These are phyloP conservation scores for Sylvicapra grimmia DNA, from an alignment of 2,113 vertebrate species.

Conservation along the genomic window DNA sequence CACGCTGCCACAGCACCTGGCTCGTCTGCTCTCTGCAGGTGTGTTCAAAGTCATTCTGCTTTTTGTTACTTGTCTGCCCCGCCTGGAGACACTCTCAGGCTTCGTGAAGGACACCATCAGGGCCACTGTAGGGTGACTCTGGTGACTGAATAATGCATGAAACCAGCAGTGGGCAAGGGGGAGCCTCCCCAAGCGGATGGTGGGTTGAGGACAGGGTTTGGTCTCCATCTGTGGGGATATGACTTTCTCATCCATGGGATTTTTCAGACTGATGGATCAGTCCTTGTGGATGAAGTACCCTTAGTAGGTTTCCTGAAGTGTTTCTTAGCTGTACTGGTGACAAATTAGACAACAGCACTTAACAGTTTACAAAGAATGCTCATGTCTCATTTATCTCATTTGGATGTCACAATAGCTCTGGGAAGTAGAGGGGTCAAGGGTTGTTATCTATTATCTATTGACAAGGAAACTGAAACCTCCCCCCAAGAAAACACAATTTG, in stretches of 20 bases:
- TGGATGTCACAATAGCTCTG: background rate
- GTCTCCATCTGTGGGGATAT: slow-evolving; percentile 44
- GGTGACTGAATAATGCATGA: slow-evolving; percentile 72
- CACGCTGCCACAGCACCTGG: slow-evolving; percentile 60
- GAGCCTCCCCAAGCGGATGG: slow-evolving; percentile 24
- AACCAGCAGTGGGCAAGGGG: slow-evolving; percentile 45
- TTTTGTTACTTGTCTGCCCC: slow-evolving; percentile 31
- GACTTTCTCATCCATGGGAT: background rate
- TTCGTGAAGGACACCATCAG: slow-evolving; percentile 64
- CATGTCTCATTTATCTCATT: background rate
- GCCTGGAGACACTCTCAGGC: slow-evolving; percentile 43
- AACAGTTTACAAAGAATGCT: background rate
- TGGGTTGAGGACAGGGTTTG: slow-evolving; percentile 43
- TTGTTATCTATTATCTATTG: background rate
- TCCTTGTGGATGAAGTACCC: slow-evolving; percentile 10
- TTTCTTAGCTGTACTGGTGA: background rate
- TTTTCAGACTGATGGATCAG: slow-evolving; percentile 40
- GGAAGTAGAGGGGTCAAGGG: background rate
- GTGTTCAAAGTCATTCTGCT: slow-evolving; percentile 54
- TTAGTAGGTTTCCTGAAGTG: background rate
- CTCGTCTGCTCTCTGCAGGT: slow-evolving; percentile 41
- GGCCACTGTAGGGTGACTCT: slow-evolving; percentile 41
- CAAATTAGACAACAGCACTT: background rate
- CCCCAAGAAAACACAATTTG: background rate
- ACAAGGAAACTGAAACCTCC: background rate